Percentiles rank a stretch among this genome's conserved stretches.
phyloP scores from a whole-genome alignment of 2,797 vertebrate species.

The Lagorchestes hirsutus region DNA sequence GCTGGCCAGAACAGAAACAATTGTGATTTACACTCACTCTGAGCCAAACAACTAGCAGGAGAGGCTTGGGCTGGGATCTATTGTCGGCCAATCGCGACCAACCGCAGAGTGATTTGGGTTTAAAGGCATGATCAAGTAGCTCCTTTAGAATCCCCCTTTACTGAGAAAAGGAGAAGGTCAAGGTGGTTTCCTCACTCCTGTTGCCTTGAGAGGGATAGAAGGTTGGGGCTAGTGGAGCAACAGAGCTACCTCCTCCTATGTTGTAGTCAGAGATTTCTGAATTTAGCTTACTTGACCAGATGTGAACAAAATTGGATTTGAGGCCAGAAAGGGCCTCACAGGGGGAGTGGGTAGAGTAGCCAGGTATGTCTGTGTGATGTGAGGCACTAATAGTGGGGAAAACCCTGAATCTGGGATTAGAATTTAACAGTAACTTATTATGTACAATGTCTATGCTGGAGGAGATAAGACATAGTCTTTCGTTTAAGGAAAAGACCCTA shows the following conservation, averaged over 20 bases:
- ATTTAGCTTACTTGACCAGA: neutral
- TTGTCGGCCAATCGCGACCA: neutral
- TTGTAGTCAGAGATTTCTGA: neutral
- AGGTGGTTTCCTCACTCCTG: neutral
- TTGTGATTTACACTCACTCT: neutral
- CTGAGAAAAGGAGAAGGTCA: neutral
- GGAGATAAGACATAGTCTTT: neutral
- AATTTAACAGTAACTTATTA: neutral
- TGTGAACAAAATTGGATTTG: neutral
- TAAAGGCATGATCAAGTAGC: neutral
- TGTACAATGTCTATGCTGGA: neutral
- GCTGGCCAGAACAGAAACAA: neutral
- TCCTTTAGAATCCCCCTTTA: neutral
- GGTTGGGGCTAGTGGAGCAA: neutral
- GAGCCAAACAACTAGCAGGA: neutral
- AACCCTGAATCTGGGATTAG: neutral
- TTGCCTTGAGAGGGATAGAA: neutral
- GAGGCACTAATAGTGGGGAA: neutral
- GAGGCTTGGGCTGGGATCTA: neutral
- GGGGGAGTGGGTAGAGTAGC: neutral
- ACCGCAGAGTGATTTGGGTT: neutral
- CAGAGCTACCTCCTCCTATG: neutral
- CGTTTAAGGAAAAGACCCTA: neutral
- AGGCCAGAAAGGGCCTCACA: neutral
- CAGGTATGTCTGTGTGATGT: neutral